phyloP scores from a whole-genome alignment of 64 coral and sea anemone species.

The Catalaphyllia jardinei region DNA sequence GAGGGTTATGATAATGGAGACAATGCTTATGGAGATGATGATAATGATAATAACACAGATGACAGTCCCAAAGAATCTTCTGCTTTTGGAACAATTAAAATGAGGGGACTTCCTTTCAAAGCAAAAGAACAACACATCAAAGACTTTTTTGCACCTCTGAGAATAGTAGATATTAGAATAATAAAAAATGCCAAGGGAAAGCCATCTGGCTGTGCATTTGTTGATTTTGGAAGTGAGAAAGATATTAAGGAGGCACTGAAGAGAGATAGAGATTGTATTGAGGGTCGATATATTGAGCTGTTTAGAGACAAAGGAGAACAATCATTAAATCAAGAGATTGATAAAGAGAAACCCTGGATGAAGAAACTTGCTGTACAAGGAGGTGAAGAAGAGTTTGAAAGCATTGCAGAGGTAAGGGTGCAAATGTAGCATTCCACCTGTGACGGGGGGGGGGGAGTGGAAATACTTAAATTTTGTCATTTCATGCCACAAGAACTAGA shows the following conservation, averaged over 20 bases:
- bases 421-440: too few species aligned
- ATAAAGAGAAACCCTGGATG: slow-evolving; percentile 80
- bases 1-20: slow-evolving; percentile 27
- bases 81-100: slow-evolving; percentile 79
- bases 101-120: slow-evolving; percentile 94
- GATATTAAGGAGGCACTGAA: slow-evolving; percentile 86
- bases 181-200: slow-evolving; percentile 61
- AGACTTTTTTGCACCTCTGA: slow-evolving; percentile 85
- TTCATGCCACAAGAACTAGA: too few species aligned
- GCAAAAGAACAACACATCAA: slow-evolving; percentile 76
- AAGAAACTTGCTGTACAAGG: slow-evolving; percentile 67
- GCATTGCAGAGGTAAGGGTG: slow-evolving; percentile 82
- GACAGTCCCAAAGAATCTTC: background rate
- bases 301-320: slow-evolving; percentile 69
- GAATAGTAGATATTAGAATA: slow-evolving; percentile 65
- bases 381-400: slow-evolving; percentile 68
- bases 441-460: too few species aligned
- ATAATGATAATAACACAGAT: background rate
- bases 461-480: too few species aligned
- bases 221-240: slow-evolving; percentile 80
- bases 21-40: background rate
- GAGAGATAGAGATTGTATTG: slow-evolving; percentile 91
- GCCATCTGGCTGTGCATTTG: slow-evolving; percentile 86
- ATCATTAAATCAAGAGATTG: background rate
- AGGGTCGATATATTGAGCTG: slow-evolving; percentile 91